A percentile compares a stretch with the other conserved stretches of the same genome.
Conservation (phyloP, 23 tunicate species). For the Halocynthia roretzi region DNA sequence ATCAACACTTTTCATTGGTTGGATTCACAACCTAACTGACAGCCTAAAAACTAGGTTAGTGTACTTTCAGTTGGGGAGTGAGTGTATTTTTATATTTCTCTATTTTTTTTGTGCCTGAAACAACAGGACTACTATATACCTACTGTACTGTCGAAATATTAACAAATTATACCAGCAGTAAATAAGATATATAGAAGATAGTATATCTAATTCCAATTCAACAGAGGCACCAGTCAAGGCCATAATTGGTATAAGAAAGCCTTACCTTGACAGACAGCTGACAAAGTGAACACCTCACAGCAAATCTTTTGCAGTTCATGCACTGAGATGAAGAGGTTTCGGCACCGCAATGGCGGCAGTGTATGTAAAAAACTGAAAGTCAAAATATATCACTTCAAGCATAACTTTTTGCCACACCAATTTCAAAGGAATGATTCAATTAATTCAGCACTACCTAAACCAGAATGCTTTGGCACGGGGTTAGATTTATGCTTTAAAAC, state of each 20-base stretch:
- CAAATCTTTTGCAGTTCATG: conserved; percentile 8
- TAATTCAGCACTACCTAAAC: conserved; percentile 8
- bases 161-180: too few species aligned
- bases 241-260: neutral
- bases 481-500: conserved; percentile 16
- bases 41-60: too few species aligned
- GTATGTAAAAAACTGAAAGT: conserved; percentile 25
- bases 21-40: too few species aligned
- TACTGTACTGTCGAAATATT: too few species aligned
- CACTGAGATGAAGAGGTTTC: conserved; percentile 7
- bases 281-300: conserved; percentile 37
- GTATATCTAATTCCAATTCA: too few species aligned
- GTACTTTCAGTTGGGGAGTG: neutral
- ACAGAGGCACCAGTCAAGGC: too few species aligned
- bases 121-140: too few species aligned
- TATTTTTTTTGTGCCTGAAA: neutral
- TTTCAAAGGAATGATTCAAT: neutral
- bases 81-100: neutral
- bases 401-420: too few species aligned
- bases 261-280: conserved; percentile 54
- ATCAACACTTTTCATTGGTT: too few species aligned
- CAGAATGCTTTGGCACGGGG: conserved; percentile 9
- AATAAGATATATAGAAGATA: too few species aligned
- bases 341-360: conserved; percentile 21
- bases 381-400: neutral